These are phyloP conservation scores for Drosophila emarginata DNA, from an alignment of 2,888 invertebrate species.

Conservation along the genomic window DNA sequence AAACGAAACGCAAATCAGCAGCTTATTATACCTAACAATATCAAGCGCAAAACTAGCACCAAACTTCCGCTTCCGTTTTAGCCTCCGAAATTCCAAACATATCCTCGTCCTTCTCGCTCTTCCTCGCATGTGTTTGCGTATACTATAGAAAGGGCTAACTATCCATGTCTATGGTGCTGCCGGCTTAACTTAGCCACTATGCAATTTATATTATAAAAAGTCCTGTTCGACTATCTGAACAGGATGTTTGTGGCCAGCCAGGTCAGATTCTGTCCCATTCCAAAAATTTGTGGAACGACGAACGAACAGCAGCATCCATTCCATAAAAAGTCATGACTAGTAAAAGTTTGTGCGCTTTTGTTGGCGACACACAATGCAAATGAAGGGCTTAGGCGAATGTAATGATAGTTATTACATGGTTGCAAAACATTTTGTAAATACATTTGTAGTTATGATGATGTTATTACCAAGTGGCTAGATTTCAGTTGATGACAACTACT, in stretches of 20 bases:
- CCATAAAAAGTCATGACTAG: constrained; percentile 57
- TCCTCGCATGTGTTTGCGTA: not conserved
- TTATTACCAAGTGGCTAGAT: constrained; percentile 3
- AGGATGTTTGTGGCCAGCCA: constrained; percentile 60
- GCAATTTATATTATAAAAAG: constrained; percentile 70
- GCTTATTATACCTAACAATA: constrained; percentile 65
- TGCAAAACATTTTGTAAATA: constrained; percentile 53
- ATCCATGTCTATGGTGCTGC: constrained; percentile 58
- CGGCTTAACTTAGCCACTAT: constrained; percentile 64
- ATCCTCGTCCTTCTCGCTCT: constrained; percentile 15
- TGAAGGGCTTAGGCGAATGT: constrained; percentile 57
- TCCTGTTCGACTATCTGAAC: constrained; percentile 64
- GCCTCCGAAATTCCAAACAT: constrained; percentile 50
- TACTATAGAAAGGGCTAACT: constrained; percentile 12
- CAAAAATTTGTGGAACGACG: not conserved
- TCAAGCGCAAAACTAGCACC: constrained; percentile 79
- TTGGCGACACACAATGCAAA: constrained; percentile 31
- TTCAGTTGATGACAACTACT: not conserved
- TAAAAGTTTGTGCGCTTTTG: constrained; percentile 55
- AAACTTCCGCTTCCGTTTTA: constrained; percentile 77
- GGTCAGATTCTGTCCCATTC: not conserved
- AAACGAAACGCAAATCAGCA: constrained; percentile 67
- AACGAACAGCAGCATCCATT: constrained; percentile 25
- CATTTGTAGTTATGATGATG: constrained; percentile 40
- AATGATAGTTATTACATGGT: constrained; percentile 58